A percentile compares a stretch with the other conserved stretches of the same genome.
phyloP scores from a whole-genome alignment of 2,113 vertebrate species.

The Percina caprodes region DNA sequence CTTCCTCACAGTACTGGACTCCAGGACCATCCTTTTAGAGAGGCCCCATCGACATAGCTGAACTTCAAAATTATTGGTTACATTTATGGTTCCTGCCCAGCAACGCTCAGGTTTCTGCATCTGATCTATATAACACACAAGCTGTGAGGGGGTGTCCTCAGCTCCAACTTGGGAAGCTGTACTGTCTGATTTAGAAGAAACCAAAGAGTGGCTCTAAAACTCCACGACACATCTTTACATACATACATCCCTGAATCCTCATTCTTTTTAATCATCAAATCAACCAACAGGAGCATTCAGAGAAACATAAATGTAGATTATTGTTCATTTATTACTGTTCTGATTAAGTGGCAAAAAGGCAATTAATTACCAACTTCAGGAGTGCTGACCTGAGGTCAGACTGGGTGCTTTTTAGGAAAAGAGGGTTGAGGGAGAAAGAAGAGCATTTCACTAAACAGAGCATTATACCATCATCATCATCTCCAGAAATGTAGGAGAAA shows the following conservation, averaged over 20 bases:
- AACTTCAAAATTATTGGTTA: conserved; percentile 53
- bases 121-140: conserved; percentile 58
- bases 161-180: conserved; percentile 21
- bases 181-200: conserved; percentile 57
- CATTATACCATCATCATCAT: background rate
- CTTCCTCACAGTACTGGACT: conserved; percentile 34
- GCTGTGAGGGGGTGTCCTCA: conserved; percentile 1
- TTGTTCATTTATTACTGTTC: background rate
- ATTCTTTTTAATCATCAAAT: background rate
- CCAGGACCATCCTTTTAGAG: conserved; percentile 19
- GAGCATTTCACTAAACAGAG: background rate
- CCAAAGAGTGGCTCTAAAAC: conserved; percentile 1
- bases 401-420: background rate
- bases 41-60: conserved; percentile 35
- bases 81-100: conserved; percentile 53
- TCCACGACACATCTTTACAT: conserved; percentile 2
- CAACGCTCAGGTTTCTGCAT: conserved; percentile 60
- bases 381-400: background rate
- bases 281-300: background rate
- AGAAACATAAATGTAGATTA: background rate
- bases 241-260: background rate
- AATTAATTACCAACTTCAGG: background rate
- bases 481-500: background rate
- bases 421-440: background rate
- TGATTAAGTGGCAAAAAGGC: background rate